phyloP scores from a whole-genome alignment of 2,113 vertebrate genomes.

The Anolis sagrei region DNA sequence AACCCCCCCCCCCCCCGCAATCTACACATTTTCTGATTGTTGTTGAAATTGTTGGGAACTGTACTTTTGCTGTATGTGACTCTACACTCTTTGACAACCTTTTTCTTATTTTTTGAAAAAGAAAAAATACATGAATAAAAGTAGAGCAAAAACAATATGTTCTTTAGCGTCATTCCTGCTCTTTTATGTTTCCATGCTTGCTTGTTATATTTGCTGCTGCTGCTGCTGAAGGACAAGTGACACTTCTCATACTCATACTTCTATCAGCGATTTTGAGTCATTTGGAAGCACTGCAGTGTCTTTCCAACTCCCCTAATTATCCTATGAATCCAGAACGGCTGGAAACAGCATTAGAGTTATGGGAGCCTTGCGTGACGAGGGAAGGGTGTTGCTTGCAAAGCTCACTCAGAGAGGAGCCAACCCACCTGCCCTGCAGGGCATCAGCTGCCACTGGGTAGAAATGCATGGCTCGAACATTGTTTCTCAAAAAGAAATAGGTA shows the following conservation, averaged over 20 bases:
- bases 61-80: neutral
- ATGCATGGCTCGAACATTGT: neutral
- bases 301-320: neutral
- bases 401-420: conserved; percentile 7
- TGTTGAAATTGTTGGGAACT: neutral
- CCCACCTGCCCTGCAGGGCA: conserved; percentile 11
- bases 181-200: neutral
- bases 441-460: conserved; percentile 20
- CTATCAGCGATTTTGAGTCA: neutral
- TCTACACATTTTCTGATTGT: neutral
- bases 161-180: neutral
- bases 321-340: neutral
- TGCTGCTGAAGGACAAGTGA: neutral
- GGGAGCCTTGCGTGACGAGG: conserved; percentile 1
- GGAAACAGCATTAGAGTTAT: neutral
- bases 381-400: conserved; percentile 30
- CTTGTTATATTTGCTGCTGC: neutral
- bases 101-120: too few species aligned
- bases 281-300: neutral
- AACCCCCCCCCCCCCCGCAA: too few species aligned
- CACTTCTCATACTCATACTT: neutral
- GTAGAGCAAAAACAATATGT: too few species aligned
- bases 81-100: neutral
- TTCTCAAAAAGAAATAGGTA: neutral
- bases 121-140: too few species aligned